Conservation (phyloP, 2,888 invertebrate genomes). For the Parascotia fuliginaria region DNA sequence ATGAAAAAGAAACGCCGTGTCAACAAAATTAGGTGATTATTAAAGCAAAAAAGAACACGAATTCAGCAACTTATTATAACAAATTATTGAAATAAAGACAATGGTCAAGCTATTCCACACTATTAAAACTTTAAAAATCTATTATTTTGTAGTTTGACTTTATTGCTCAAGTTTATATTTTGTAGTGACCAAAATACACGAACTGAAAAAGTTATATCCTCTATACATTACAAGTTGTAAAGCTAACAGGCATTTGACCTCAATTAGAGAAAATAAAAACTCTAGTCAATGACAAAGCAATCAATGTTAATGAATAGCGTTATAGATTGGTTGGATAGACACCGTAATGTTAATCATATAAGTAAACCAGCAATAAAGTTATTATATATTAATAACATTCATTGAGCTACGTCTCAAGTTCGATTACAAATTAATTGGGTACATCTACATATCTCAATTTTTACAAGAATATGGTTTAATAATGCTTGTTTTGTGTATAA, state of each 20-base stretch:
- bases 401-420: conserved; percentile 7
- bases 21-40: no score
- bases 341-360: conserved; percentile 27
- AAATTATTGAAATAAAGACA: no score
- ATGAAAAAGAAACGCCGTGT: no score
- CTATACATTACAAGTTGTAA: conserved; percentile 56
- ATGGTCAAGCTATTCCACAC: no score
- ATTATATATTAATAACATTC: neutral
- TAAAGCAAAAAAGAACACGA: no score
- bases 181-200: conserved; percentile 46
- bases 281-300: conserved; percentile 76
- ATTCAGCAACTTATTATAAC: no score
- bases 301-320: conserved; percentile 69
- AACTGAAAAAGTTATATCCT: conserved; percentile 61
- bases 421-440: conserved; percentile 4
- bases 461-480: neutral
- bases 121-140: neutral
- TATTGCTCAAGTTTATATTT: conserved; percentile 27
- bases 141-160: neutral
- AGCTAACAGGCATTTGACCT: conserved; percentile 73
- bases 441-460: neutral
- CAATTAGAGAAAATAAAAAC: conserved; percentile 76
- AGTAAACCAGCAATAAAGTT: conserved; percentile 20
- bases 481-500: neutral
- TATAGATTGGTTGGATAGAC: conserved; percentile 52